Evolutionary conservation across 2,888 invertebrate species (phyloP), one percentile per base, ranked within the genome.

Genomic region (Listrodromus nycthemerus): DNA sequence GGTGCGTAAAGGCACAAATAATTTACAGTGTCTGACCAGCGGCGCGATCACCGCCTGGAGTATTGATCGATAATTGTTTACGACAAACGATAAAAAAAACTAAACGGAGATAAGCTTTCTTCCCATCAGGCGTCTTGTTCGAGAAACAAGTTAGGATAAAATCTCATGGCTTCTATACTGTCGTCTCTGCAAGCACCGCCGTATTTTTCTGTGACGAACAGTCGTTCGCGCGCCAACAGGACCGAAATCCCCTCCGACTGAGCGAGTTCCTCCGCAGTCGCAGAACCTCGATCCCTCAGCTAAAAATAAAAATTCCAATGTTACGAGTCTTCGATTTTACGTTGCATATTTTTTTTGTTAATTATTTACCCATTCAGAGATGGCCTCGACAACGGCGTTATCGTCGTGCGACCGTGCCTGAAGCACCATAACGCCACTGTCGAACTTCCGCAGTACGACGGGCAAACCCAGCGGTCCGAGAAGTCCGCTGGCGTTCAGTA

Each of bases 181-280:
- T 99, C 99, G 94, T 99, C 99, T 79, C 99, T 95, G 92, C 99
- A 99, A 2, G 98, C 96, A 89, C 96, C 95, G 0, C 98, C 99
- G 88, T 95, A 94, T 84, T 96, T 96, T 94, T 99, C 99, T 0
- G 98, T 96, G 3, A 97, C 96, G 81, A 97, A 94, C 45, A 99
- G 95, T 75, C 98, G 95, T 94, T 99, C 99, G 87, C 97, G 97
- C 0, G 99, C 98, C 81, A 99, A 94, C 52, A 99, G 95, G 55
- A 99, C 95, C 16, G 99, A 98, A 61, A 99, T 96, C 69, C 97
- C 97, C 65, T 97, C 95, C 13, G 95, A 94, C 91, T 97, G 96
- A 2, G 99, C 97, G 77, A 99, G 94, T 93, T 98, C 98, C 91
- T 97, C 98, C 3, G 98, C 97, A 16, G 97, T 97, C 52, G 98